A percentile compares a stretch with the other conserved stretches of the same genome.
Conservation (phyloP, 2,797 vertebrate species). For the Acridotheres tristis region DNA sequence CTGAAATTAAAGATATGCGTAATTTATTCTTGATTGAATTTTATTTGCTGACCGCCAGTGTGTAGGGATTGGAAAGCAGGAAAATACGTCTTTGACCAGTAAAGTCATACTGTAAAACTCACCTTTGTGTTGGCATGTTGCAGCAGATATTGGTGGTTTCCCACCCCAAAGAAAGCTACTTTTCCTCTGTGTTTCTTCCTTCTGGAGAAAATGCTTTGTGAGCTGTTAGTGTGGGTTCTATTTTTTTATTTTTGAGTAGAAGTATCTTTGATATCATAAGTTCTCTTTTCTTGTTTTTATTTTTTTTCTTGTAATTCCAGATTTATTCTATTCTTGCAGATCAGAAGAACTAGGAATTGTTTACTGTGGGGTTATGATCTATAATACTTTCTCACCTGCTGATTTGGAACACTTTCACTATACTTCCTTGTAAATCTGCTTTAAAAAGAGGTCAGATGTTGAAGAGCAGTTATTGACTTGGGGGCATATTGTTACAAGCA, state of each 20-base stretch:
- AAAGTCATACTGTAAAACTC: background rate
- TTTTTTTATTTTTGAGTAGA: background rate
- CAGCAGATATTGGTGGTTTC: background rate
- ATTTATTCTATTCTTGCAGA: background rate
- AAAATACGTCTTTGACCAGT: background rate
- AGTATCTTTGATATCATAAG: background rate
- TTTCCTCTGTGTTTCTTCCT: background rate
- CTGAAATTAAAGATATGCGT: background rate
- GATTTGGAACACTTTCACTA: background rate
- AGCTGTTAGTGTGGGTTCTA: background rate
- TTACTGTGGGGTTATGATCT: background rate
- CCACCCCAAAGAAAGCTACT: background rate
- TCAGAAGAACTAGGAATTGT: background rate
- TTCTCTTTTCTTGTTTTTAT: background rate
- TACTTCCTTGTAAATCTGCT: background rate
- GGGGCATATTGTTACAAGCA: background rate
- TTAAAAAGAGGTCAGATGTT: constrained; percentile 15
- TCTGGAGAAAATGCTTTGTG: background rate
- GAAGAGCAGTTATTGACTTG: background rate
- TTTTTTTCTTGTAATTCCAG: background rate
- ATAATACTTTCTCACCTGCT: background rate
- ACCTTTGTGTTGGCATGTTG: background rate
- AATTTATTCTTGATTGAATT: background rate
- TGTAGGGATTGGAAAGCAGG: background rate
- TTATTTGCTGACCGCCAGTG: background rate